Evolutionary conservation across 2,113 vertebrate genomes (phyloP).

Genomic region (Eubucco bourcierii): DNA sequence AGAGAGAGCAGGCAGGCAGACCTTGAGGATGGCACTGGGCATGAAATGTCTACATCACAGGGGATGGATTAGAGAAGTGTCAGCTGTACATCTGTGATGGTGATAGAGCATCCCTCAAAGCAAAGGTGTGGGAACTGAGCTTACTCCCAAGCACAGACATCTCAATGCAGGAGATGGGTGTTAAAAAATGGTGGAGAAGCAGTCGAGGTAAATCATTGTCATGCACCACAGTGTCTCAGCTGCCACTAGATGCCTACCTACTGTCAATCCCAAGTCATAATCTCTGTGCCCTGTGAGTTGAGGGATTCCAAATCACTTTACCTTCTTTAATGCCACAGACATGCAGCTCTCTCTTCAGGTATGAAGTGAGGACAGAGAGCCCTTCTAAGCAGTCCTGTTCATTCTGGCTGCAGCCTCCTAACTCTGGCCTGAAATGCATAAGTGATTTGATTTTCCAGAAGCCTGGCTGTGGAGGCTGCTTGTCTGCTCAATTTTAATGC

Average conservation of each 20-base stretch:
- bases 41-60: not conserved
- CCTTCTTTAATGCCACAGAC: not conserved
- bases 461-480: not conserved
- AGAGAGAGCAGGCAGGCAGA: not conserved
- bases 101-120: not conserved
- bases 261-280: not conserved
- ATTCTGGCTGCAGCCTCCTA: not conserved
- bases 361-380: not conserved
- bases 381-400: not conserved
- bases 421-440: not conserved
- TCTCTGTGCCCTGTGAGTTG: not conserved
- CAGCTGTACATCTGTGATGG: not conserved
- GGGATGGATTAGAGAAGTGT: not conserved
- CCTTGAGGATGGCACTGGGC: not conserved
- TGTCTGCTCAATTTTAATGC: conserved; percentile 6
- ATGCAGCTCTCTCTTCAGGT: not conserved
- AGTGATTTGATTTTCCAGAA: conserved; percentile 19
- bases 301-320: not conserved
- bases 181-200: not conserved
- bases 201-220: not conserved
- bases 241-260: not conserved
- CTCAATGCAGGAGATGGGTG: not conserved
- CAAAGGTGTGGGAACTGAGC: not conserved
- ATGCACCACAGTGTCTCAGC: not conserved
- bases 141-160: not conserved